Evolutionary conservation across 2,797 vertebrate genomes (phyloP).

Genomic region (Sternarchorhynchus goeldii): DNA sequence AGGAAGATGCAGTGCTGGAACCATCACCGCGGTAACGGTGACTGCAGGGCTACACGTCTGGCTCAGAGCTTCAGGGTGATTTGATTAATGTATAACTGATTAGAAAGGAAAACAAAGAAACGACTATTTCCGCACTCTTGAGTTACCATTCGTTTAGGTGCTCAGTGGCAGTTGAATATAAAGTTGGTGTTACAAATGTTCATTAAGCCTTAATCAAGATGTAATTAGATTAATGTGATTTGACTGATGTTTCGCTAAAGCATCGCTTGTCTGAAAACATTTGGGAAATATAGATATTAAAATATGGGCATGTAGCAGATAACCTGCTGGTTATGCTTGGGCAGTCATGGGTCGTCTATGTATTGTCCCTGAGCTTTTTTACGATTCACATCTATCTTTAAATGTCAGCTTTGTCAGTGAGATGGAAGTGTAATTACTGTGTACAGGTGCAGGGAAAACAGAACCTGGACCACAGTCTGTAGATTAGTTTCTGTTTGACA

Average conservation of each 20-base stretch:
- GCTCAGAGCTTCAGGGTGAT: constrained; percentile 34
- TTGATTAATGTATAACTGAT: constrained; percentile 43
- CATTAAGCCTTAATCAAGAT: constrained; percentile 54
- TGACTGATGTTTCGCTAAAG: constrained; percentile 47
- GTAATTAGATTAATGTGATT: constrained; percentile 52
- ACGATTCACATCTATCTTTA: neutral
- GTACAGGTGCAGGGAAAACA: neutral
- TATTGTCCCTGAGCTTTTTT: too few relatives aligned
- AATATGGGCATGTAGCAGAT: constrained; percentile 2
- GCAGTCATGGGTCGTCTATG: neutral
- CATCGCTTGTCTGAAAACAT: constrained; percentile 8
- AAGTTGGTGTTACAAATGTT: constrained; percentile 57
- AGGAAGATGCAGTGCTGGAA: neutral
- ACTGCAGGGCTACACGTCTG: constrained; percentile 10
- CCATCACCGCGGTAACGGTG: neutral
- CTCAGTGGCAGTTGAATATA: constrained; percentile 51
- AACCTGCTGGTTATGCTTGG: neutral
- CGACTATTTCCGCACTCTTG: constrained; percentile 19
- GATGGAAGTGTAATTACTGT: constrained; percentile 2
- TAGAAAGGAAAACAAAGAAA: constrained; percentile 43
- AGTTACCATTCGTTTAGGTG: constrained; percentile 40
- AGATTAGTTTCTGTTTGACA: neutral
- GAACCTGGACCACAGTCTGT: neutral
- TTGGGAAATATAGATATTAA: constrained; percentile 31
- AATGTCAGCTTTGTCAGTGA: neutral